Evolutionary conservation across 2,888 invertebrate genomes (phyloP).

Genomic region (Sarcophaga rosellei): DNA sequence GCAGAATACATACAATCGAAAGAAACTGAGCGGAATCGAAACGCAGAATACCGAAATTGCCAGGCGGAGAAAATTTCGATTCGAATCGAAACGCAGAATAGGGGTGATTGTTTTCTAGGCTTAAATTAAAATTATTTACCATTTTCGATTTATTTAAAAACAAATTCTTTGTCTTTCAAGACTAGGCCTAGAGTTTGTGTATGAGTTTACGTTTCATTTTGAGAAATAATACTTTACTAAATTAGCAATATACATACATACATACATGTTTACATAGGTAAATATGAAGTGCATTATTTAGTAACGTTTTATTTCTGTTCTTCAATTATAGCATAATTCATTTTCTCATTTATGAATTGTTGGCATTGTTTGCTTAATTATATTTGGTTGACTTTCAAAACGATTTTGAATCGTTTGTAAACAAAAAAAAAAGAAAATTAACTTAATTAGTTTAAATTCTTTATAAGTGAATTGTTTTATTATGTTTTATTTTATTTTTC

Average conservation of each 20-base stretch:
- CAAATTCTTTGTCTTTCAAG: constrained; percentile 57
- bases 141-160: constrained; percentile 51
- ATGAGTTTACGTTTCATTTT: constrained; percentile 26
- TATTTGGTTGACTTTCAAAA: constrained; percentile 69
- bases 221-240: constrained; percentile 22
- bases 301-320: constrained; percentile 15
- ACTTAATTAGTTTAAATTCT: constrained; percentile 71
- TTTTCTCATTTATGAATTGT: constrained; percentile 44
- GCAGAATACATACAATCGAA: no score
- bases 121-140: constrained; percentile 31
- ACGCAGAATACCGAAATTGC: no score
- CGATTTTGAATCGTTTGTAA: constrained; percentile 74
- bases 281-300: neutral
- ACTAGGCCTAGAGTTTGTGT: constrained; percentile 67
- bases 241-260: no score
- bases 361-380: constrained; percentile 31
- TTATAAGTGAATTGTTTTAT: constrained; percentile 62
- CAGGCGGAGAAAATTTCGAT: no score
- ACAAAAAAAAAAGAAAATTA: constrained; percentile 39
- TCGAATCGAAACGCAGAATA: no score
- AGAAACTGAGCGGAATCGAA: no score
- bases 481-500: neutral
- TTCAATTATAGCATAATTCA: constrained; percentile 57
- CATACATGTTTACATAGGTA: no score
- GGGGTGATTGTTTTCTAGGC: constrained; percentile 20